These are phyloP conservation scores for Tenthredo distinguenda DNA, from an alignment of 2,888 invertebrate species.

Conservation along the genomic window DNA sequence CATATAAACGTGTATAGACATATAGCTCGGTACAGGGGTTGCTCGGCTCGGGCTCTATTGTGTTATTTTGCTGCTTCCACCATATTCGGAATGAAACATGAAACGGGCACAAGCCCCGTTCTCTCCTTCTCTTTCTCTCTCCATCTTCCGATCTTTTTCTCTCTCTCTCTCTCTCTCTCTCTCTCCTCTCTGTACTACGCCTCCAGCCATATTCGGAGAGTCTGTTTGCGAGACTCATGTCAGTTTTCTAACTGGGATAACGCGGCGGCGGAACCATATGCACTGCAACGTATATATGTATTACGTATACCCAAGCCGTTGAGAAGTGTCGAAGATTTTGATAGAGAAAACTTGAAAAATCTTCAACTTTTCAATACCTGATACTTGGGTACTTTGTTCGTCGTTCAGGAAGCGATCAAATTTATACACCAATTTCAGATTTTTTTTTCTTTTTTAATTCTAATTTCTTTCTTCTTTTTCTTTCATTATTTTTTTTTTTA, in stretches of 20 bases:
- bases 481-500: no score
- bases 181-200: conserved; percentile 1
- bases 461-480: no score
- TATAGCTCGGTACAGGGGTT: conserved; percentile 21
- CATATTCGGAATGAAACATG: conserved; percentile 66
- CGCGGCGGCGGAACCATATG: background rate
- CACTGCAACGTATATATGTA: background rate
- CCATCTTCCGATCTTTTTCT: conserved; percentile 32
- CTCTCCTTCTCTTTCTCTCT: conserved; percentile 45
- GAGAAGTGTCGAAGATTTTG: background rate
- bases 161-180: conserved; percentile 47
- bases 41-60: conserved; percentile 62
- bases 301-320: background rate
- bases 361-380: no score
- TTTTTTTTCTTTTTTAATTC: no score
- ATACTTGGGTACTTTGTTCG: no score
- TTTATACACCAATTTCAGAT: no score
- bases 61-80: conserved; percentile 67
- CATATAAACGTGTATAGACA: conserved; percentile 37
- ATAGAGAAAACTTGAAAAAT: background rate
- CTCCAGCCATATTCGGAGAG: conserved; percentile 50
- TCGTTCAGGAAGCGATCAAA: no score
- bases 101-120: conserved; percentile 57
- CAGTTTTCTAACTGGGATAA: conserved; percentile 35
- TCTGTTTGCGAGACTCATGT: conserved; percentile 39